phyloP scores from a whole-genome alignment of 1,140 invertebrate genomes.

The Panulirus ornatus region DNA sequence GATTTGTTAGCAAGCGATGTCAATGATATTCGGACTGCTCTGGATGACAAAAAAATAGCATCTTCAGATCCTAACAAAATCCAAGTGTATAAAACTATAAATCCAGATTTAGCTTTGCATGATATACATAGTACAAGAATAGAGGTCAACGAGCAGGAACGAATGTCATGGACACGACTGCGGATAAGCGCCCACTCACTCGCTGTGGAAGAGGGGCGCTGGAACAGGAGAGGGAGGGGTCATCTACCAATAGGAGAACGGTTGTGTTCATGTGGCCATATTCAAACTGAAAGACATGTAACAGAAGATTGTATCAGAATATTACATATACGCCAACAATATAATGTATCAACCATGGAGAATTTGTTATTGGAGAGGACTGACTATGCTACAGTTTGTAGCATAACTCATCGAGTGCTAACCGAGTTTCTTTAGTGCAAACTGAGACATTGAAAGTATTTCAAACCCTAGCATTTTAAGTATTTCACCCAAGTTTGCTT shows the following conservation, averaged over 20 bases:
- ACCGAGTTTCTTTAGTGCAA: not conserved
- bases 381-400: not conserved
- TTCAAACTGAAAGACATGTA: no score
- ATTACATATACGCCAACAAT: not conserved
- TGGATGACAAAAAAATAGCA: not conserved
- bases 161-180: not conserved
- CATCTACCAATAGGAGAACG: not conserved
- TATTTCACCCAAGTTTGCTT: no score
- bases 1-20: no score
- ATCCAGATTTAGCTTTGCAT: no score
- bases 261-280: no score
- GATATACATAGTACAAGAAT: not conserved
- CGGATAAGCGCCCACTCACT: not conserved
- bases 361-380: not conserved
- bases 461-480: no score
- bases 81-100: no score
- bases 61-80: not conserved
- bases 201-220: not conserved
- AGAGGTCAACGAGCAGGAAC: not conserved
- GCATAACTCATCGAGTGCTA: not conserved
- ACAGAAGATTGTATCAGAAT: not conserved
- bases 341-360: not conserved
- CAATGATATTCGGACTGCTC: no score
- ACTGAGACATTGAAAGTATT: no score
- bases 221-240: slow-evolving; percentile 19